Conservation (phyloP, 2,113 vertebrate genomes). For the Monopterus albus region DNA sequence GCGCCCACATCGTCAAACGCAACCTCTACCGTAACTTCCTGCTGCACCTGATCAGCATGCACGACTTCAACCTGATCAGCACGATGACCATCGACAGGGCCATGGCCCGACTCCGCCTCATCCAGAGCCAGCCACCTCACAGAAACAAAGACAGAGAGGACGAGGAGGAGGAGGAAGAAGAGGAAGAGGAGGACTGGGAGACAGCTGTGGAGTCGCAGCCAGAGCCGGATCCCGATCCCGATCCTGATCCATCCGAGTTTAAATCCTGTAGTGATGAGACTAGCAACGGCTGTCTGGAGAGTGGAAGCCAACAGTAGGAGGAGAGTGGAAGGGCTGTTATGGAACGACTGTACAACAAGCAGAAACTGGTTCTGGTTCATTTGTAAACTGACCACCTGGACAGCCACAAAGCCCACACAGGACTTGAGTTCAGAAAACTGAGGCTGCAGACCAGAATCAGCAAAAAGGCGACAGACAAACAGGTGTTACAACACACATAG, state of each 20-base stretch:
- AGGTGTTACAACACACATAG: constrained; percentile 4
- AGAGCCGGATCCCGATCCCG: constrained; percentile 48
- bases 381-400: constrained; percentile 11
- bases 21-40: constrained; percentile 95
- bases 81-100: constrained; percentile 93
- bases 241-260: constrained; percentile 1
- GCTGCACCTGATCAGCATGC: constrained; percentile 98
- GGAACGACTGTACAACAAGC: background rate
- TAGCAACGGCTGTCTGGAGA: background rate
- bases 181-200: constrained; percentile 73
- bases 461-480: background rate
- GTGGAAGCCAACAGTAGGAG: background rate
- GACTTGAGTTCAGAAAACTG: background rate
- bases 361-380: background rate
- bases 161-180: constrained; percentile 15
- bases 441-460: background rate
- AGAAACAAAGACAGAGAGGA: background rate
- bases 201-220: constrained; percentile 69
- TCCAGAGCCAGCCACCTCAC: constrained; percentile 74
- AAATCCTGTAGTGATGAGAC: constrained; percentile 14
- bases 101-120: constrained; percentile 88
- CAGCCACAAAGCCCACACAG: background rate
- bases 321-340: background rate
- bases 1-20: constrained; percentile 88
- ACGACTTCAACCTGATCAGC: constrained; percentile 97